phyloP scores from a whole-genome alignment of 1,140 invertebrate species.

The Orius insidiosus region DNA sequence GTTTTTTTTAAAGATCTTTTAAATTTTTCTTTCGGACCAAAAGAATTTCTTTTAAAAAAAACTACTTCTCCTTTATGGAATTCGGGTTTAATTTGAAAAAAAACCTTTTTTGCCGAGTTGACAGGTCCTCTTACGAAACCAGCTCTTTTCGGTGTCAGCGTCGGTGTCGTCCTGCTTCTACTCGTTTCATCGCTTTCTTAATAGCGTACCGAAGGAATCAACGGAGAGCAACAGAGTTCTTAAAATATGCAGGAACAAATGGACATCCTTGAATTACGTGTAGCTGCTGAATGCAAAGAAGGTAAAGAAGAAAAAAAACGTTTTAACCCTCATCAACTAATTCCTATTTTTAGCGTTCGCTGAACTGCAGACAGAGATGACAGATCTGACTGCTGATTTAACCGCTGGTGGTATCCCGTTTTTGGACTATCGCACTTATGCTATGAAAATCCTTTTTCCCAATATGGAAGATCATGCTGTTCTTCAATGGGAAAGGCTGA shows the following conservation, averaged over 20 bases:
- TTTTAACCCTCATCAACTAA: background rate
- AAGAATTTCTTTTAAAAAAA: too few relatives aligned
- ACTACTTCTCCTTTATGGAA: too few relatives aligned
- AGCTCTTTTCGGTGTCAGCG: conserved; percentile 64
- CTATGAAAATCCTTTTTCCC: too few relatives aligned
- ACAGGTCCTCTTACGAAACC: conserved; percentile 61
- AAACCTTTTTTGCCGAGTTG: too few relatives aligned
- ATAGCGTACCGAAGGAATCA: conserved; percentile 90
- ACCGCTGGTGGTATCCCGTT: conserved; percentile 91
- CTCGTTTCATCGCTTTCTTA: conserved; percentile 66
- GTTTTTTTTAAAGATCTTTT: too few relatives aligned
- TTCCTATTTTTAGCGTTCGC: conserved; percentile 61
- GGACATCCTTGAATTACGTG: conserved; percentile 93
- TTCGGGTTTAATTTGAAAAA: too few relatives aligned
- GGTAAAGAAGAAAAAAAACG: conserved; percentile 24
- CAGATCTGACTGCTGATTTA: conserved; percentile 86
- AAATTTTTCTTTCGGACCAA: too few relatives aligned
- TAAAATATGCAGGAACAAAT: conserved; percentile 99
- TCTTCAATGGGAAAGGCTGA: conserved; percentile 79
- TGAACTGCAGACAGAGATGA: conserved; percentile 98
- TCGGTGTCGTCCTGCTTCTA: conserved; percentile 42
- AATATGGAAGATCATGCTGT: conserved; percentile 85
- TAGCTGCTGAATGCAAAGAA: conserved; percentile 97
- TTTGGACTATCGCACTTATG: conserved; percentile 90
- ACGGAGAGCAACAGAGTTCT: conserved; percentile 90